phyloP scores from a whole-genome alignment of 2,113 vertebrate species.

The Sprattus sprattus region DNA sequence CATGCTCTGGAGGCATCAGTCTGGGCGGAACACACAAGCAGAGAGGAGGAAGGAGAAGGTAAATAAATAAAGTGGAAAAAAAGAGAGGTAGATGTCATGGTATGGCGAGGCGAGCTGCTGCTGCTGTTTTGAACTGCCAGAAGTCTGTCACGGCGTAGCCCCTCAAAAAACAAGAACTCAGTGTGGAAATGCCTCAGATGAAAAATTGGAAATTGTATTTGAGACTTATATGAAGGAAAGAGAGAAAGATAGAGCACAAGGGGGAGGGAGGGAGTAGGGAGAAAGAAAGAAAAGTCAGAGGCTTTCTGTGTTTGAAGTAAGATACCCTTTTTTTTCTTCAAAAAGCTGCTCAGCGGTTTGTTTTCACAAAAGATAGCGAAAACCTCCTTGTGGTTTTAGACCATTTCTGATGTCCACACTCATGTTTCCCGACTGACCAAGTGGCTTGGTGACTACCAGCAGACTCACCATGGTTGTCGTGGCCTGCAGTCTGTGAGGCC shows the following conservation, averaged over 20 bases:
- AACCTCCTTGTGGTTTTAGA: background rate
- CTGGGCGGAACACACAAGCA: background rate
- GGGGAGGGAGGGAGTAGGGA: background rate
- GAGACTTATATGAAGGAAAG: background rate
- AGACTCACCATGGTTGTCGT: background rate
- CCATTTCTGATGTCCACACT: background rate
- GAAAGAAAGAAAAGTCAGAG: background rate
- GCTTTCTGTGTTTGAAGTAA: background rate
- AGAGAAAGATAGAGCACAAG: background rate
- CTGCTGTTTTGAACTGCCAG: background rate
- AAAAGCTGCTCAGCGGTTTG: background rate
- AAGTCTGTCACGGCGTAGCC: background rate
- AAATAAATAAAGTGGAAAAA: background rate
- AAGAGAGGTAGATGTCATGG: background rate
- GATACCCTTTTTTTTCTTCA: background rate
- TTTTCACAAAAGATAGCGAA: background rate
- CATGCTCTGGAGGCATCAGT: constrained; percentile 49
- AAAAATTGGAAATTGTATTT: constrained; percentile 6
- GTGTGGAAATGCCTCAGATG: background rate
- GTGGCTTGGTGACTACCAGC: background rate
- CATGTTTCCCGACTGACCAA: background rate
- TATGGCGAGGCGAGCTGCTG: background rate
- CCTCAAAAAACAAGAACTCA: background rate
- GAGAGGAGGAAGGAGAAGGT: background rate
- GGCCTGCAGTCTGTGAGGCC: background rate